A percentile compares a stretch with the other conserved stretches of the same genome.
Evolutionary conservation across 2,797 vertebrate genomes (phyloP).

Genomic region (Helarctos malayanus): DNA sequence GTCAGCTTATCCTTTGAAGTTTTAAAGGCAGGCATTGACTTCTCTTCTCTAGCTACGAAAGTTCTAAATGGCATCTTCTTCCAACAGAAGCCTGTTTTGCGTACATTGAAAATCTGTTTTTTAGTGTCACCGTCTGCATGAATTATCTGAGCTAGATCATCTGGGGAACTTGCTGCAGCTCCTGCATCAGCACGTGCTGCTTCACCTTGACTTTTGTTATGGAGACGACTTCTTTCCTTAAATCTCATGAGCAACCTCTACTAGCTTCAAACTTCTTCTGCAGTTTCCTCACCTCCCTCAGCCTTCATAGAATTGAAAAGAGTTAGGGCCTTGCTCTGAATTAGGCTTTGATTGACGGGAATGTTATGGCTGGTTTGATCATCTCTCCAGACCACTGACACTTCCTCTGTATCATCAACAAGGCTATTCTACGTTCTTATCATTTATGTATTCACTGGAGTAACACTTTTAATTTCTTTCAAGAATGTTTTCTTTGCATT

Average conservation of each 20-base stretch:
- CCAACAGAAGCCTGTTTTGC: not conserved
- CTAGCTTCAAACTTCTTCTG: not conserved
- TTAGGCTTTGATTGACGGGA: not conserved
- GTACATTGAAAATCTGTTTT: not conserved
- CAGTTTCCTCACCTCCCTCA: not conserved
- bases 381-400: not conserved
- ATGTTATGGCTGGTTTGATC: not conserved
- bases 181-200: not conserved
- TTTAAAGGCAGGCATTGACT: not conserved
- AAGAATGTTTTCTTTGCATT: not conserved
- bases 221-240: not conserved
- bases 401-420: not conserved
- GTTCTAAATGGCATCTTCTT: not conserved
- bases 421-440: not conserved
- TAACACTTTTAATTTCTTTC: not conserved
- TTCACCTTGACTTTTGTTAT: not conserved
- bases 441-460: not conserved
- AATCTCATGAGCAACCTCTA: not conserved
- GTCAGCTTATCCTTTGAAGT: not conserved
- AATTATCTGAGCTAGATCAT: not conserved
- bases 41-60: not conserved
- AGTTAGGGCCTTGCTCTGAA: not conserved
- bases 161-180: not conserved
- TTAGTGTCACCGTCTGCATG: not conserved
- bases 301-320: not conserved